Base-by-base conservation (phyloP, 2,113 vertebrate genomes). In the Ammospiza caudacuta region DNA sequence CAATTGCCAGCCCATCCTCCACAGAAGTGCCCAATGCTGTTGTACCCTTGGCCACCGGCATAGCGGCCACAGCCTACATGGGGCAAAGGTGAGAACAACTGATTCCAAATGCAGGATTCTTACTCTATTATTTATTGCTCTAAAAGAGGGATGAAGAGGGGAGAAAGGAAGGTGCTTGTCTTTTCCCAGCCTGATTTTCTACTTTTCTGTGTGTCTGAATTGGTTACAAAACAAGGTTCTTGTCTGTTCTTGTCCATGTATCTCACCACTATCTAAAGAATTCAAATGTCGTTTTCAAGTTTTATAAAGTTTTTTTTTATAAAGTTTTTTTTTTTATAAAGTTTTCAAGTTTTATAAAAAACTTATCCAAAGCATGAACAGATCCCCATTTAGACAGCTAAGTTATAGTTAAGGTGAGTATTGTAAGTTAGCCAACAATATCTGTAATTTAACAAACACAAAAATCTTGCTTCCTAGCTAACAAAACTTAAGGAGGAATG, bases 1-100 rank as follows among this genome's bases (percentile, higher is more conserved):
- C 99, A 99, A 86, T 99, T 99, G 29, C 99, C 99, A 84, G 99
- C 99, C 99, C 99, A 99, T 63, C 99, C 99, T 29, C 99, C 99
- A 95, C 99, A 99, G 37, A 99, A 99, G 93, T 99, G 99, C 27
- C 99, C 99, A 25, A 99, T 99, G 95, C 99, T 99, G 83, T 99
- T 99, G 96, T 99, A 99, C 68, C 99, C 99, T 92, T 99, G 99
- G 73, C 99, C 99, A 80, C 99, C 99, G 20, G 99, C 99, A 4
- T 99, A 99, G 46, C 99, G 98, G 20, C 99, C 99, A 97, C 99
- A 99, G 25, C 99, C 99, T 99, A 68, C 23, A 85, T 8, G 2
- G 20, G 62, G 11, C 58, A 73, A 85, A 72, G 12, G 83, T 43
- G 58, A 22, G 55, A 85, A 44, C 58, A 23, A 52, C 25, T 83